Evolutionary conservation across 2,888 invertebrate genomes (phyloP).

Genomic region (Chalcis sispes): DNA sequence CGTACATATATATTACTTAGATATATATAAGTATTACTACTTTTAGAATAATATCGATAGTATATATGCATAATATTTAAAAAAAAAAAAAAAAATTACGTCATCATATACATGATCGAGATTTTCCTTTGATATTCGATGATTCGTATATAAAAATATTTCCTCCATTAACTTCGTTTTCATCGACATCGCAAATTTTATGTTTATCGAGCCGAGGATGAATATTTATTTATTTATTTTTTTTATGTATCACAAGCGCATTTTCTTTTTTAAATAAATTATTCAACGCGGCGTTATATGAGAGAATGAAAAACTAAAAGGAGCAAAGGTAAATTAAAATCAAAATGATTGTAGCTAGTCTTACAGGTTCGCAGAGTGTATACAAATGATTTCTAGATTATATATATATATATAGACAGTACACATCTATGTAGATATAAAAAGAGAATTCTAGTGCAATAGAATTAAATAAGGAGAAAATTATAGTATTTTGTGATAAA

Average conservation of each 20-base stretch:
- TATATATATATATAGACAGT: not conserved
- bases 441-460: conserved; percentile 27
- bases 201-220: conserved; percentile 15
- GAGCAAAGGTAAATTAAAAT: conserved; percentile 26
- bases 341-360: conserved; percentile 34
- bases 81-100: too few relatives aligned
- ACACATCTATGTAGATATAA: not conserved
- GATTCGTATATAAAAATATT: too few relatives aligned
- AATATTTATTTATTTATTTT: too few relatives aligned
- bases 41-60: too few relatives aligned
- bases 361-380: conserved; percentile 13
- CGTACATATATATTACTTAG: not conserved
- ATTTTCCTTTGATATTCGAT: too few relatives aligned
- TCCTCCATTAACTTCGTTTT: too few relatives aligned
- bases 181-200: too few relatives aligned
- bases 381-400: conserved; percentile 30
- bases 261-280: not conserved
- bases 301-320: too few relatives aligned
- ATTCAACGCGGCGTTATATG: too few relatives aligned
- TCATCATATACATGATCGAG: too few relatives aligned
- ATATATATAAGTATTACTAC: too few relatives aligned
- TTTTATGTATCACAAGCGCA: conserved; percentile 2
- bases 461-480: conserved; percentile 43
- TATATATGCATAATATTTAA: too few relatives aligned
- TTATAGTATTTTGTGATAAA: conserved; percentile 58